Percentiles rank a stretch among this genome's conserved stretches.
Conservation (phyloP, 2,888 invertebrate genomes). For the Dinocampus coccinellae region DNA sequence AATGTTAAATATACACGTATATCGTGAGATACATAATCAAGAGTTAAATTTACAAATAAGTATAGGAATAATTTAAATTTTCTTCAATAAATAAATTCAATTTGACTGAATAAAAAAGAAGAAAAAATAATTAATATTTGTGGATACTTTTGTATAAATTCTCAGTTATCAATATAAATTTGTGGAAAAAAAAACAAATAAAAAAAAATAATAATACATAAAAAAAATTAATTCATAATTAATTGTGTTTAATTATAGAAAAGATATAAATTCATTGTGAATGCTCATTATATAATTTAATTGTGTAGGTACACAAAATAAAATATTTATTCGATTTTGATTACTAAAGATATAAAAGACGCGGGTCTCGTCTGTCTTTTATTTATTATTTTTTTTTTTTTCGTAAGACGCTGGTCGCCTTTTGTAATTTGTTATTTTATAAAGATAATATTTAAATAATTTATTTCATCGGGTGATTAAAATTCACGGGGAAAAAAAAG, state of each 20-base stretch:
- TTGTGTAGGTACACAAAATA: neutral
- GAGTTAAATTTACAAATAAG: no score
- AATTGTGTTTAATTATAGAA: no score
- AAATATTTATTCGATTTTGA: no score
- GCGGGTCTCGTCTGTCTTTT: conserved; percentile 52
- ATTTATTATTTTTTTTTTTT: no score
- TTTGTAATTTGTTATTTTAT: no score
- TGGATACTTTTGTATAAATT: neutral
- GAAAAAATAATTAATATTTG: neutral
- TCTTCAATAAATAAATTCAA: neutral
- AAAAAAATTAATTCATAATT: no score
- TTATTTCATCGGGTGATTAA: no score
- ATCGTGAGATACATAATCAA: neutral
- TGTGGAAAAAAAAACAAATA: no score
- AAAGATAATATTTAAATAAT: no score
- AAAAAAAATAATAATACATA: no score
- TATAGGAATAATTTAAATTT: neutral
- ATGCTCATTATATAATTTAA: neutral
- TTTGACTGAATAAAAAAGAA: neutral
- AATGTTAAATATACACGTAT: neutral
- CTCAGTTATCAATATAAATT: neutral
- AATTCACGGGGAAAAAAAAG: no score
- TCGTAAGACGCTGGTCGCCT: conserved; percentile 60
- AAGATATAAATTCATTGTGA: no score
- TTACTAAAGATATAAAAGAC: conserved; percentile 39